Evolutionary conservation across 2,888 invertebrate species (phyloP).

Genomic region (Cistogaster globosa): DNA sequence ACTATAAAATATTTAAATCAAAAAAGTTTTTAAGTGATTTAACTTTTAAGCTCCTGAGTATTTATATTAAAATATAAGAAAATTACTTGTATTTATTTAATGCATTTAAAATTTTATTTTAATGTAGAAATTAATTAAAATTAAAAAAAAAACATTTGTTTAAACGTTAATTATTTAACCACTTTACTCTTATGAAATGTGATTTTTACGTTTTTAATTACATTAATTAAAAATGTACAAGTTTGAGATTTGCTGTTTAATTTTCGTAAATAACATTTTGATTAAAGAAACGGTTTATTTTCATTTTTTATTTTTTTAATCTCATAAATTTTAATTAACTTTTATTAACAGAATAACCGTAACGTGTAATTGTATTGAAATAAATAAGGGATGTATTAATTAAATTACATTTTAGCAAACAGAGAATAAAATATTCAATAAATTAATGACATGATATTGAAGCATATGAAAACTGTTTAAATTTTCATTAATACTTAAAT

Average conservation of each 20-base stretch:
- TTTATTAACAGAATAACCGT: not conserved
- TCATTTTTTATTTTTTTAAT: not conserved
- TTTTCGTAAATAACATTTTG: conserved; percentile 19
- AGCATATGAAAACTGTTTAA: too few species aligned
- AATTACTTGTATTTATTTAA: not conserved
- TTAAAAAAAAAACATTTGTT: not conserved
- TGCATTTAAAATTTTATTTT: not conserved
- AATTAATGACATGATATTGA: too few species aligned
- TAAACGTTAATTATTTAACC: conserved; percentile 42
- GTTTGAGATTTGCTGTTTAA: conserved; percentile 31
- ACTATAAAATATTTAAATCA: too few species aligned
- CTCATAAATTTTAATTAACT: not conserved
- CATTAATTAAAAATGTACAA: conserved; percentile 3
- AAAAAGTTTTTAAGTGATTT: not conserved
- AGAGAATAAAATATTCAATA: too few species aligned
- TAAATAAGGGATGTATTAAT: too few species aligned
- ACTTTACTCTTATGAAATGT: conserved; percentile 25
- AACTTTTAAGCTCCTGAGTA: too few species aligned
- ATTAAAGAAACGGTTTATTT: conserved; percentile 23
- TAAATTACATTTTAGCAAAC: too few species aligned
- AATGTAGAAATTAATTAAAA: not conserved
- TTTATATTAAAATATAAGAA: not conserved
- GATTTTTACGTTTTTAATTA: conserved; percentile 43
- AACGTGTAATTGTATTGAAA: too few species aligned
- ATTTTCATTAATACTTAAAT: too few species aligned